A percentile compares a stretch with the other conserved stretches of the same genome.
These are phyloP conservation scores for Cynopterus sphinx DNA, from an alignment of 2,797 vertebrate species.

Conservation along the genomic window DNA sequence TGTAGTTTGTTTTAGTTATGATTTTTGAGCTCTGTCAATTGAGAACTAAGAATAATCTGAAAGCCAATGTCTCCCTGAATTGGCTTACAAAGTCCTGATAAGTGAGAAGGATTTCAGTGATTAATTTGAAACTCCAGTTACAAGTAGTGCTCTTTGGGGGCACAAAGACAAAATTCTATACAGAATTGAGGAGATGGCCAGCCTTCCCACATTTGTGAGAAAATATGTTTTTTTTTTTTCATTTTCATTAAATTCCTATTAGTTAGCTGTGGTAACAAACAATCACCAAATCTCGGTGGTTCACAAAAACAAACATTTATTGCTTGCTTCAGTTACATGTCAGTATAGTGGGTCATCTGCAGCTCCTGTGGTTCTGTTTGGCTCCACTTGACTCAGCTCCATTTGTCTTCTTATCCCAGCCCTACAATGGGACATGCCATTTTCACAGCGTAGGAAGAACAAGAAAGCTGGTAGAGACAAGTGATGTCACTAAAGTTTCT, in stretches of 20 bases:
- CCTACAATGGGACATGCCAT: not conserved
- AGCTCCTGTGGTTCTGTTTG: not conserved
- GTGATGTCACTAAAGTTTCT: not conserved
- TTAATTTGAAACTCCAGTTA: not conserved
- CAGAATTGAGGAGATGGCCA: not conserved
- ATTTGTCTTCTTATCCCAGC: not conserved
- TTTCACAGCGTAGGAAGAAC: not conserved
- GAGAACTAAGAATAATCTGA: not conserved
- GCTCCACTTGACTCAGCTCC: not conserved
- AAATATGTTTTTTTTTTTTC: not conserved
- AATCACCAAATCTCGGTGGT: not conserved
- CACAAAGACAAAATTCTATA: not conserved
- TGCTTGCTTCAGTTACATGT: not conserved
- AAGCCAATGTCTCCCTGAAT: not conserved
- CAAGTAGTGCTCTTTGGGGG: not conserved
- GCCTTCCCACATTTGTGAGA: not conserved
- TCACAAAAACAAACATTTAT: slow-evolving; percentile 17
- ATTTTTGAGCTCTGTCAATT: not conserved
- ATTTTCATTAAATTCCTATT: not conserved
- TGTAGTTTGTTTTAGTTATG: not conserved
- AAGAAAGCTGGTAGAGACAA: not conserved
- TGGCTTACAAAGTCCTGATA: not conserved
- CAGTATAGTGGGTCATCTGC: not conserved
- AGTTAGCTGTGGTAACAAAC: not conserved
- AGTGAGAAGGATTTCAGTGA: not conserved